Percentiles rank a stretch among this genome's conserved stretches.
phyloP scores from a whole-genome alignment of 2,113 vertebrate species.

The Rhinichthys klamathensis region DNA sequence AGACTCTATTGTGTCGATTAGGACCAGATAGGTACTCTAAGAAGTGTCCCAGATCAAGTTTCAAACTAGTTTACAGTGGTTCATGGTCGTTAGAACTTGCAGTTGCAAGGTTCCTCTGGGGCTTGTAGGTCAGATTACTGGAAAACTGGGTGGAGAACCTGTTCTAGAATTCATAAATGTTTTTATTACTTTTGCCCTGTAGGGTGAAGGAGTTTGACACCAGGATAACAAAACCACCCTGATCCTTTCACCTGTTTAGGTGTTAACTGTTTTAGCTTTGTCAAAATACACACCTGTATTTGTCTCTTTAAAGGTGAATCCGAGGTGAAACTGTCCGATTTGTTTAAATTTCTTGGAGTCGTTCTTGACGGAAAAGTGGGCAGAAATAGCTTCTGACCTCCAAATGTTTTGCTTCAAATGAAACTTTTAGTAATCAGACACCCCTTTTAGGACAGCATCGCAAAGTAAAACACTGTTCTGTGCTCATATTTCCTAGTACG shows the following conservation, averaged over 20 bases:
- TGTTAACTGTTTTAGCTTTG: not conserved
- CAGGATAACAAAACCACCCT: slow-evolving; percentile 12
- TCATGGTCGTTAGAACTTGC: not conserved
- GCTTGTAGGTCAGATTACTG: slow-evolving; percentile 7
- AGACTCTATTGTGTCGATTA: not conserved
- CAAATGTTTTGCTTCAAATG: not conserved
- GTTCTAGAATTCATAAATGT: not conserved
- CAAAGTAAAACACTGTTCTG: not conserved
- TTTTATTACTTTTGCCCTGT: slow-evolving; percentile 21
- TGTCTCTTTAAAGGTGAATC: slow-evolving; percentile 1
- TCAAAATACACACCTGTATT: slow-evolving; percentile 17
- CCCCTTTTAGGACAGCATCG: not conserved
- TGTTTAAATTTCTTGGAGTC: not conserved
- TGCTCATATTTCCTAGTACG: not conserved
- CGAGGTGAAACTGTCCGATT: not conserved
- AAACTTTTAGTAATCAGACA: slow-evolving; percentile 16
- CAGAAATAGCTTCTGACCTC: not conserved
- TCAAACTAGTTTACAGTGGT: not conserved
- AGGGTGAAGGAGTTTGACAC: slow-evolving; percentile 6
- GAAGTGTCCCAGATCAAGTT: not conserved
- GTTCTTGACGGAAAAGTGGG: not conserved
- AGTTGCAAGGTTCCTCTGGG: not conserved
- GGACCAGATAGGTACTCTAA: not conserved
- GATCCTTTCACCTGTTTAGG: slow-evolving; percentile 1
- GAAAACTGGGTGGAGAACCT: slow-evolving; percentile 32